These are phyloP conservation scores for Rhizoglyphus robini DNA, from an alignment of 1,140 invertebrate genomes.

Conservation along the genomic window DNA sequence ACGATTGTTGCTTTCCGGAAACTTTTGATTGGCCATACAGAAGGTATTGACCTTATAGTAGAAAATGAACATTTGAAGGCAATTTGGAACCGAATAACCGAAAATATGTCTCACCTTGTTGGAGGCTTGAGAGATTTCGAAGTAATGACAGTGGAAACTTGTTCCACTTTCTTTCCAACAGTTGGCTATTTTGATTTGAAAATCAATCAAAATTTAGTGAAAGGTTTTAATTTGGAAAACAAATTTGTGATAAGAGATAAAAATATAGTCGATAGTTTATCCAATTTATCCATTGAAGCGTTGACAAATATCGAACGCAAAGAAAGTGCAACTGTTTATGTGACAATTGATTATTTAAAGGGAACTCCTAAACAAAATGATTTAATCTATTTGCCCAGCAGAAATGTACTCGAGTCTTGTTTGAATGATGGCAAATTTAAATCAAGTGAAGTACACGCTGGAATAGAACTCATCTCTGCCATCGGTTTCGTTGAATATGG, in stretches of 20 bases:
- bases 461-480: not conserved
- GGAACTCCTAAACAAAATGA: not conserved
- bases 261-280: not conserved
- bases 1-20: too few relatives aligned
- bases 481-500: slow-evolving; percentile 23
- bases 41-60: slow-evolving; percentile 13
- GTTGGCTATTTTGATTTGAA: slow-evolving; percentile 17
- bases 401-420: not conserved
- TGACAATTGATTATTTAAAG: slow-evolving; percentile 10
- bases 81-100: slow-evolving; percentile 16
- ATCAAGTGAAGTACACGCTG: slow-evolving; percentile 6
- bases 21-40: not conserved
- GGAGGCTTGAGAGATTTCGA: slow-evolving; percentile 20
- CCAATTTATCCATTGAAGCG: not conserved
- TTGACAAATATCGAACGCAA: not conserved
- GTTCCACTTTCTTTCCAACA: not conserved
- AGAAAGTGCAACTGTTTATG: slow-evolving; percentile 1
- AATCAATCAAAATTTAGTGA: not conserved
- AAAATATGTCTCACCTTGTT: slow-evolving; percentile 19
- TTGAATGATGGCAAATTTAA: not conserved
- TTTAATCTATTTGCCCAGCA: slow-evolving; percentile 5
- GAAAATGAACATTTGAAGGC: not conserved
- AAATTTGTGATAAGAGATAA: not conserved
- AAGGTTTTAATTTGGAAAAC: not conserved
- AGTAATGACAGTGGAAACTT: not conserved